These are phyloP conservation scores for Syrista parreyssii DNA, from an alignment of 2,888 invertebrate species.

Conservation along the genomic window DNA sequence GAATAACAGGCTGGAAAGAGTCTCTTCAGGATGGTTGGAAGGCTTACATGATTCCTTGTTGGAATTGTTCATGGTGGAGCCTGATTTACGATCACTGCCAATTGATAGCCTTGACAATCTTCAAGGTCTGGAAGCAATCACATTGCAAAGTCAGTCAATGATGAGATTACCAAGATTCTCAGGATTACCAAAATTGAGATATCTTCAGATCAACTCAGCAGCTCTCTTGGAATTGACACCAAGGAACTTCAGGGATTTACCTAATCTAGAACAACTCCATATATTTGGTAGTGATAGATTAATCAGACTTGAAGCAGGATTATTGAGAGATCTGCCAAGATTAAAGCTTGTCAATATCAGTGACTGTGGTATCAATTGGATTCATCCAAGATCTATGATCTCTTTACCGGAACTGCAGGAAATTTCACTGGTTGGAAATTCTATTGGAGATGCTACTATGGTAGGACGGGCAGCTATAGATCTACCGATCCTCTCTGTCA, in stretches of 20 bases:
- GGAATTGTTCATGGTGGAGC: constrained; percentile 88
- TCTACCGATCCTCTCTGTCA: constrained; percentile 76
- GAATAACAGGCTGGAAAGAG: constrained; percentile 83
- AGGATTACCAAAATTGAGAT: constrained; percentile 76
- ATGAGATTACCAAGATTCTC: constrained; percentile 81
- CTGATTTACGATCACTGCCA: constrained; percentile 81
- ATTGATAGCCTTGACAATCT: constrained; percentile 81
- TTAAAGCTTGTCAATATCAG: constrained; percentile 80
- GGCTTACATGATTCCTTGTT: constrained; percentile 81
- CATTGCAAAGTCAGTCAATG: constrained; percentile 81
- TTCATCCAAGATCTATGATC: constrained; percentile 82
- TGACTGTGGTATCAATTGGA: constrained; percentile 79
- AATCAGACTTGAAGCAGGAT: constrained; percentile 77
- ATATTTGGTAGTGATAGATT: constrained; percentile 78
- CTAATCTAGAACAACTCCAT: constrained; percentile 79
- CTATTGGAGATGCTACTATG: constrained; percentile 83
- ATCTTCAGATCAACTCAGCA: constrained; percentile 79
- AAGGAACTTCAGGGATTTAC: constrained; percentile 77
- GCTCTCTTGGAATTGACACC: constrained; percentile 76
- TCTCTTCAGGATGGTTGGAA: constrained; percentile 84
- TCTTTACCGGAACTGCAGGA: constrained; percentile 78
- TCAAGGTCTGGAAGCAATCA: constrained; percentile 83
- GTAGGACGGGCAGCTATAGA: constrained; percentile 83
- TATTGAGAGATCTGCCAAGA: constrained; percentile 76
- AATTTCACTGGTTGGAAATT: constrained; percentile 78